These are phyloP conservation scores for Ceriagrion tenellum DNA, from an alignment of 2,888 invertebrate species.

Conservation along the genomic window DNA sequence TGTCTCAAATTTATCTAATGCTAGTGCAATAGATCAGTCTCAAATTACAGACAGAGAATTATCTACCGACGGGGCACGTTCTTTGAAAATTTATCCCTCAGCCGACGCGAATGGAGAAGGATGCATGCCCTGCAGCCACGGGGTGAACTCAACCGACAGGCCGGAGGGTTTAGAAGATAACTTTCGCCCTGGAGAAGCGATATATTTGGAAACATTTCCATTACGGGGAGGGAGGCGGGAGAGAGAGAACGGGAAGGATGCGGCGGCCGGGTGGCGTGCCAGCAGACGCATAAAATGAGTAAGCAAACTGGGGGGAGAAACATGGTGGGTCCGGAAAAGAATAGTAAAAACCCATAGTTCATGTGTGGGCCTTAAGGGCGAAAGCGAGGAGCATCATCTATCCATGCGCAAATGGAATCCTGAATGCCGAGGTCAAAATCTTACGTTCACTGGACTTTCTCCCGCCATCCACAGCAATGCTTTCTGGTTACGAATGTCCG, in stretches of 20 bases:
- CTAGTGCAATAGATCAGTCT: not conserved
- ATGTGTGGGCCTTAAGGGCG: not conserved
- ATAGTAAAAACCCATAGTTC: not conserved
- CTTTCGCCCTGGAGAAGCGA: not conserved
- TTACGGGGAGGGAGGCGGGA: not conserved
- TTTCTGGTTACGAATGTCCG: not conserved
- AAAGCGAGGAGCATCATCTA: not conserved
- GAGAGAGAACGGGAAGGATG: no score
- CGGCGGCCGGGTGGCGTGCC: not conserved
- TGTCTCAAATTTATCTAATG: not conserved
- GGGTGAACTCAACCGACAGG: not conserved
- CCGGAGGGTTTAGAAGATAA: not conserved
- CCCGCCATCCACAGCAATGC: not conserved
- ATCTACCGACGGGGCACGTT: not conserved
- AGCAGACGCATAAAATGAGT: slow-evolving; percentile 27
- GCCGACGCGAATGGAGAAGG: not conserved
- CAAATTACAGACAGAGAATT: slow-evolving; percentile 9
- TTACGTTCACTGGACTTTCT: not conserved
- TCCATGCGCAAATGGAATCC: not conserved
- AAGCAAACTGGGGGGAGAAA: not conserved
- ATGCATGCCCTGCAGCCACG: not conserved
- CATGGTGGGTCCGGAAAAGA: not conserved
- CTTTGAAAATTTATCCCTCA: not conserved
- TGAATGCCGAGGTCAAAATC: not conserved
- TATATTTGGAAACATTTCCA: slow-evolving; percentile 28